phyloP scores from a whole-genome alignment of 2,888 invertebrate species.

The Temnothorax ravouxi region DNA sequence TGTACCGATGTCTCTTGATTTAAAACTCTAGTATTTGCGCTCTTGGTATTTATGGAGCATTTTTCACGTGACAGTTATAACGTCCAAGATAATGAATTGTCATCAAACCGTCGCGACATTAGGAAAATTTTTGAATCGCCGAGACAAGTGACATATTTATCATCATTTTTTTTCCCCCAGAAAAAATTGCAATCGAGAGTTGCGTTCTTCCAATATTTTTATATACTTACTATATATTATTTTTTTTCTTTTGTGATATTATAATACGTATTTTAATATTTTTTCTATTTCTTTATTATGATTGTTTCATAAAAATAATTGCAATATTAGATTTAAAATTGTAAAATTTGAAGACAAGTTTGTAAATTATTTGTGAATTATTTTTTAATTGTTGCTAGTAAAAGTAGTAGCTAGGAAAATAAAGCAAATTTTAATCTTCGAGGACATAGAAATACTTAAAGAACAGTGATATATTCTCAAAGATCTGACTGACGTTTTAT shows the following conservation, averaged over 20 bases:
- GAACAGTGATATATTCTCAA: too few species aligned
- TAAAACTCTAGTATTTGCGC: slow-evolving; percentile 49
- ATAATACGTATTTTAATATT: background rate
- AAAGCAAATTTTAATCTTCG: background rate
- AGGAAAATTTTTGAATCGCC: background rate
- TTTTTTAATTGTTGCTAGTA: too few species aligned
- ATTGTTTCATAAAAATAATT: too few species aligned
- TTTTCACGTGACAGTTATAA: slow-evolving; percentile 40
- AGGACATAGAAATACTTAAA: background rate
- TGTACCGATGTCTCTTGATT: slow-evolving; percentile 54
- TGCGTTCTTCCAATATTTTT: background rate
- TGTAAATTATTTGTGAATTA: too few species aligned
- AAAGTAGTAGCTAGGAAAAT: background rate
- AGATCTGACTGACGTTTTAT: background rate
- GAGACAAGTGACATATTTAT: background rate
- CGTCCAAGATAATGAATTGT: slow-evolving; percentile 51
- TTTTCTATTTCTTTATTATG: too few species aligned
- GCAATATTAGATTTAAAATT: too few species aligned
- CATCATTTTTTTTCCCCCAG: background rate
- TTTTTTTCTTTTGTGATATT: too few species aligned
- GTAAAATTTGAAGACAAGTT: too few species aligned
- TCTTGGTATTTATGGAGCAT: slow-evolving; percentile 59
- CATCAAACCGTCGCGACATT: background rate
- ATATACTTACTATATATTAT: background rate
- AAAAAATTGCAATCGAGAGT: background rate